Conservation (phyloP, 2,113 vertebrate genomes). For the human (Homo sapiens) region DNA sequence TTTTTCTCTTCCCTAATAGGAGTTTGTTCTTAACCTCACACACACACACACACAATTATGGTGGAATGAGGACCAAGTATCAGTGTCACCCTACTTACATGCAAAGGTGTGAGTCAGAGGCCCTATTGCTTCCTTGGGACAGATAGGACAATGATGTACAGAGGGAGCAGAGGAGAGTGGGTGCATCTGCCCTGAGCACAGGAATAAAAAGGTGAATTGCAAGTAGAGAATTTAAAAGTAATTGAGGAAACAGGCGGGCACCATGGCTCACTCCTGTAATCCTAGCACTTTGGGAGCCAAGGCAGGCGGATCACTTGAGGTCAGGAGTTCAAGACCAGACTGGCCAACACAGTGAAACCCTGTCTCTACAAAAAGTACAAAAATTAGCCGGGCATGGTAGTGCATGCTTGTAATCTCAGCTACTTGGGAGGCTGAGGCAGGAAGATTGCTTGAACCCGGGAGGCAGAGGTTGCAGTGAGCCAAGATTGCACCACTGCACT, state of each 20-base stretch:
- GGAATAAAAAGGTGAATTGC: neutral
- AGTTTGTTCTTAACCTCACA: neutral
- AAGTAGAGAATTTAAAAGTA: constrained; percentile 22
- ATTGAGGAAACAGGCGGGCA: neutral
- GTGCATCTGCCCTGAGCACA: neutral
- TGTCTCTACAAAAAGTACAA: too few relatives aligned
- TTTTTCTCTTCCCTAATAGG: neutral
- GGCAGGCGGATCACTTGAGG: too few relatives aligned
- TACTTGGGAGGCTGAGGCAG: too few relatives aligned
- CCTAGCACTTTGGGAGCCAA: too few relatives aligned
- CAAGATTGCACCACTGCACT: too few relatives aligned
- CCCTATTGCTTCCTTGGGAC: neutral
- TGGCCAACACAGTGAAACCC: too few relatives aligned
- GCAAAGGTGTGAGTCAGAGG: neutral
- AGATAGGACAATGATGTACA: accelerated
- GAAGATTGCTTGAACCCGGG: too few relatives aligned
- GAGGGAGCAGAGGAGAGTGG: neutral
- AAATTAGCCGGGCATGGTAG: too few relatives aligned
- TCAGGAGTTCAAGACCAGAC: too few relatives aligned
- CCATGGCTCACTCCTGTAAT: too few relatives aligned
- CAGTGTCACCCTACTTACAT: neutral
- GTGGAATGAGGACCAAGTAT: neutral
- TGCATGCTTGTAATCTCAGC: too few relatives aligned
- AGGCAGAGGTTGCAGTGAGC: too few relatives aligned
- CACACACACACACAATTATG: neutral